phyloP scores from a whole-genome alignment of 2,113 vertebrate genomes.

The Ailuropoda melanoleuca region DNA sequence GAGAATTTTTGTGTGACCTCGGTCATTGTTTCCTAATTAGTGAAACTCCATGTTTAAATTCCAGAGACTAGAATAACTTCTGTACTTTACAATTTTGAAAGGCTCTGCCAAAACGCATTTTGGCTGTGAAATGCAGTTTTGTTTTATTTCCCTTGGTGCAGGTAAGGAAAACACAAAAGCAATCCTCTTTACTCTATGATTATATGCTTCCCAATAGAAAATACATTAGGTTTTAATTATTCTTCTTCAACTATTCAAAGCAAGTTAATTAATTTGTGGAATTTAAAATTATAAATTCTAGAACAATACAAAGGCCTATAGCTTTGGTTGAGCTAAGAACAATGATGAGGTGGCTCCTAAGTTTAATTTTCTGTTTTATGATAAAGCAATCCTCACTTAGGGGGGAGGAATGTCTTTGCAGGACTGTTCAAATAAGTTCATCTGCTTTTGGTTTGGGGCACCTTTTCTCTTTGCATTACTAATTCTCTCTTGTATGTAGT shows the following conservation, averaged over 20 bases:
- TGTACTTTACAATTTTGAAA: not conserved
- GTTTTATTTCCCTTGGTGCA: conserved; percentile 60
- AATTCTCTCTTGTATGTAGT: conserved; percentile 2
- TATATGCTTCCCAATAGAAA: conserved; percentile 41
- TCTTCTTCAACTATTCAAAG: conserved; percentile 37
- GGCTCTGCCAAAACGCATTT: conserved; percentile 24
- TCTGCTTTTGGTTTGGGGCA: conserved; percentile 39
- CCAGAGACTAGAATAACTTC: not conserved
- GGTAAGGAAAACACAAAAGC: conserved; percentile 47
- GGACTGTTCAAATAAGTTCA: not conserved
- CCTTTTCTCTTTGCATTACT: not conserved
- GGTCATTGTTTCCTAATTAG: conserved; percentile 38
- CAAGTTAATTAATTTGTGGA: conserved; percentile 62
- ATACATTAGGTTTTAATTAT: conserved; percentile 65
- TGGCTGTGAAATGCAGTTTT: conserved; percentile 58
- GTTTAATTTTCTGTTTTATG: conserved; percentile 1
- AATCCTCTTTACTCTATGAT: conserved; percentile 16
- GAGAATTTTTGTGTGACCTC: not conserved
- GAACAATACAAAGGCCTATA: not conserved
- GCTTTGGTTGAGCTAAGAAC: not conserved
- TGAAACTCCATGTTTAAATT: conserved; percentile 44
- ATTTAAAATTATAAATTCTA: conserved; percentile 31
- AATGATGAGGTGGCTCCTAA: not conserved
- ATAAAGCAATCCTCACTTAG: not conserved
- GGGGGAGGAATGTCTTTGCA: not conserved